Percentiles rank a stretch among this genome's conserved stretches.
These are phyloP conservation scores for Takifugu ocellatus DNA, from an alignment of 2,797 vertebrate genomes.

Conservation along the genomic window DNA sequence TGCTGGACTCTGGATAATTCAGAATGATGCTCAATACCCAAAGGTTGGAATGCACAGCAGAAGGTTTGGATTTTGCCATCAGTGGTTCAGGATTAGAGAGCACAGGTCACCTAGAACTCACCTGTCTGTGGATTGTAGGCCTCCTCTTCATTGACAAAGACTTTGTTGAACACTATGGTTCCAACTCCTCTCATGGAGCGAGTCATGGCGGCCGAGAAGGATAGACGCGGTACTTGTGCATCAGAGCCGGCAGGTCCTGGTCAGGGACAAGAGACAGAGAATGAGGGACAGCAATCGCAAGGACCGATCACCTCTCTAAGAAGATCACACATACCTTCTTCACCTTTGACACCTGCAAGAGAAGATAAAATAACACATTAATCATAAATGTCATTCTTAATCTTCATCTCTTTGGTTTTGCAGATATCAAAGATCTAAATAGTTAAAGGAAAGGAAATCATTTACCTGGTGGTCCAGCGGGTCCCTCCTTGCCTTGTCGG, in stretches of 20 bases:
- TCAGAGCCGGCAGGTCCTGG: constrained; percentile 80
- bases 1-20: too few relatives aligned
- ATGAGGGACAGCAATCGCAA: constrained; percentile 5
- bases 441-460: background rate
- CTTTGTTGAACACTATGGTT: constrained; percentile 86
- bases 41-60: too few relatives aligned
- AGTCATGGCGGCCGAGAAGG: constrained; percentile 89
- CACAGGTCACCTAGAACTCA: constrained; percentile 38
- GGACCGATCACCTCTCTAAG: constrained; percentile 16
- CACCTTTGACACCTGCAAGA: constrained; percentile 79
- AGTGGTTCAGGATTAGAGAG: too few relatives aligned
- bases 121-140: constrained; percentile 83
- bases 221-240: constrained; percentile 76
- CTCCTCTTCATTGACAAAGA: constrained; percentile 84
- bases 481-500: constrained; percentile 69
- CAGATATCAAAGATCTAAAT: background rate
- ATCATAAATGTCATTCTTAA: background rate
- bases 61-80: too few relatives aligned
- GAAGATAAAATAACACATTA: constrained; percentile 25
- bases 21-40: too few relatives aligned
- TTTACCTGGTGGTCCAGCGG: constrained; percentile 80
- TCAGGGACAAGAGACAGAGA: background rate
- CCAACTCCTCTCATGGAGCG: constrained; percentile 74
- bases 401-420: constrained; percentile 2
- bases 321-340: constrained; percentile 76